Percentiles rank a stretch among this genome's conserved stretches.
Conservation (phyloP, 1,140 invertebrate genomes). For the Ostrea edulis region DNA sequence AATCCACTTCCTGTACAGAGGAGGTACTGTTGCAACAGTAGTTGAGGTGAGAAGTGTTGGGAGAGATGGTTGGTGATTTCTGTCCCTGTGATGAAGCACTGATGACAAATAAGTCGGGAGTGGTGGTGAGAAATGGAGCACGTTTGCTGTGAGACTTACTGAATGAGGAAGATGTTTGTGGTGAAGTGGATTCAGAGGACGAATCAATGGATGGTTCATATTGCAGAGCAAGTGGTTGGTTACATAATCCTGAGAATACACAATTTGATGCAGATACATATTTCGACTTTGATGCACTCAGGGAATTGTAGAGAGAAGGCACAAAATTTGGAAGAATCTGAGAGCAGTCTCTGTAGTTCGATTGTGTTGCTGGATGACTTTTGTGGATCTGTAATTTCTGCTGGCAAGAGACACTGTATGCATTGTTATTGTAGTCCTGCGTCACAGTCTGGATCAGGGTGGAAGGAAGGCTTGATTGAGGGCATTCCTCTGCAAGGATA, state of each 20-base stretch:
- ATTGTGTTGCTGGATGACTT: background rate
- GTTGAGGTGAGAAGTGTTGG: too few species aligned
- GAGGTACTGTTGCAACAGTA: too few species aligned
- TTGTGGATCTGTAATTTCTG: too few species aligned
- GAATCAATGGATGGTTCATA: background rate
- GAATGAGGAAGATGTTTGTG: background rate
- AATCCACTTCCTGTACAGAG: too few species aligned
- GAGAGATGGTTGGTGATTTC: too few species aligned
- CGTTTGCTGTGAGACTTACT: slow-evolving; percentile 5
- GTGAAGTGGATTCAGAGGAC: background rate
- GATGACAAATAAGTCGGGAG: background rate
- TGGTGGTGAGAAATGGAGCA: background rate
- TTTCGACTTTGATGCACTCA: background rate
- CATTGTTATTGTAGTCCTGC: too few species aligned
- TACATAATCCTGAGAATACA: background rate
- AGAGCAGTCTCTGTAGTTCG: background rate
- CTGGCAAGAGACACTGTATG: too few species aligned
- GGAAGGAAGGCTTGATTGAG: too few species aligned
- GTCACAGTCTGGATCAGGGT: too few species aligned
- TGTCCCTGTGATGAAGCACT: background rate
- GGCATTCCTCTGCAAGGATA: slow-evolving; percentile 15
- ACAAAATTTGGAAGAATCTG: too few species aligned
- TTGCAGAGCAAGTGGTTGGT: background rate
- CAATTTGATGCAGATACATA: background rate
- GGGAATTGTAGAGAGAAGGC: background rate